These are phyloP conservation scores for Arge pagana DNA, from an alignment of 2,888 invertebrate species.

Conservation along the genomic window DNA sequence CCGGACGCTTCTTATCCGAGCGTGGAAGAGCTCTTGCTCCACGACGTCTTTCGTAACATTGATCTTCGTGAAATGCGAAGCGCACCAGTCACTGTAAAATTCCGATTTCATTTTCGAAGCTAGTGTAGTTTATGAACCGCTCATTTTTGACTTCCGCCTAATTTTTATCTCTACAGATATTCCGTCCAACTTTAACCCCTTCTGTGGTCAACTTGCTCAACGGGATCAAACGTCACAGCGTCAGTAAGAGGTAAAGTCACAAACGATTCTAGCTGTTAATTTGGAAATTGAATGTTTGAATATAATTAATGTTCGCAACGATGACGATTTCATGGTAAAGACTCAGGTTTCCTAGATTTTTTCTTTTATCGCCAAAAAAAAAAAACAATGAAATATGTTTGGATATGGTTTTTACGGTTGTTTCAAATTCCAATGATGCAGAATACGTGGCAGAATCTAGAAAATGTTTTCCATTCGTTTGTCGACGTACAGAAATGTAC, in stretches of 20 bases:
- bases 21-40: conserved; percentile 79
- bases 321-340: too few relatives aligned
- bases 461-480: too few relatives aligned
- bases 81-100: conserved; percentile 74
- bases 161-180: conserved; percentile 43
- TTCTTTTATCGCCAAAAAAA: background rate
- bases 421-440: too few relatives aligned
- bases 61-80: conserved; percentile 87
- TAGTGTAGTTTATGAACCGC: background rate
- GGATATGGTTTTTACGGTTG: conserved; percentile 3
- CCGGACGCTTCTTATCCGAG: conserved; percentile 70
- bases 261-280: background rate
- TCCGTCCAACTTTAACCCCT: conserved; percentile 52
- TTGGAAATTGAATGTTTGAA: too few relatives aligned
- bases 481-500: too few relatives aligned
- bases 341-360: too few relatives aligned
- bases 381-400: background rate
- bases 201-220: conserved; percentile 51
- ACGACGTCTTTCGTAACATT: conserved; percentile 86
- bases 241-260: conserved; percentile 44
- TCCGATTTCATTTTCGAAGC: background rate
- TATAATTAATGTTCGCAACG: too few relatives aligned
- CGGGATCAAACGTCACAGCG: conserved; percentile 48
- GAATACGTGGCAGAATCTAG: too few relatives aligned
- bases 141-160: too few relatives aligned